These are phyloP conservation scores for Phocoena sinus DNA, from an alignment of 2,113 vertebrate species.

Conservation along the genomic window DNA sequence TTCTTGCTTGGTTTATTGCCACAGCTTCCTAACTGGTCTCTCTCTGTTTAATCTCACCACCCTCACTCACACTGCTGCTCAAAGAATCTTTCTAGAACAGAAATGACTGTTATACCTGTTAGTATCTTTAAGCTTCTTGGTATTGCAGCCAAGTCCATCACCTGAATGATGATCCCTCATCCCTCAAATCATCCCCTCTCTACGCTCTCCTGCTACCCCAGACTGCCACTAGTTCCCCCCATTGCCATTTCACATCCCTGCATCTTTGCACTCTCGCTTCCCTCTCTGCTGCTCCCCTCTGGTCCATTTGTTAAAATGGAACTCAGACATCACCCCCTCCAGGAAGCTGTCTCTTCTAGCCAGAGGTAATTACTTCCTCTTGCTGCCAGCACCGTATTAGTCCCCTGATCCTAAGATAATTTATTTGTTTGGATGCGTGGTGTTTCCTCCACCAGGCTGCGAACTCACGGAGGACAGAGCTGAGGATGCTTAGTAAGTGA, in stretches of 20 bases:
- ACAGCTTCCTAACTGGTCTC: neutral
- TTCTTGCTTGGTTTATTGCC: neutral
- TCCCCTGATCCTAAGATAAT: neutral
- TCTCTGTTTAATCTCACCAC: neutral
- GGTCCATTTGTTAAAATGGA: neutral
- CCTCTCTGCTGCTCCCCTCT: neutral
- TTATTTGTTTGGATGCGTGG: neutral
- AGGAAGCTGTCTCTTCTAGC: neutral
- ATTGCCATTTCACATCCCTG: neutral
- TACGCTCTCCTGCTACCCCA: neutral
- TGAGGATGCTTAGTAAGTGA: neutral
- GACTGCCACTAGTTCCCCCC: neutral
- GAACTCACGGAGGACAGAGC: neutral
- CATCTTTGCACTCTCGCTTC: rapidly evolving
- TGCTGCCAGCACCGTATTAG: neutral
- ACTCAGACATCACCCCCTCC: neutral
- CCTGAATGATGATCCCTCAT: neutral
- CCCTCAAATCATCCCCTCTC: neutral
- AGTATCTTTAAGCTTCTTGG: neutral
- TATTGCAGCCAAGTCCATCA: neutral
- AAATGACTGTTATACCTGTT: neutral
- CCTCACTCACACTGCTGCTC: neutral
- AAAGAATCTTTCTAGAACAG: neutral
- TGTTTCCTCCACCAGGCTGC: neutral
- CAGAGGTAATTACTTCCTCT: neutral